Percentiles rank a stretch among this genome's conserved stretches.
Conservation (phyloP, 1,140 invertebrate genomes). For the Pogonognathellus flavescens region DNA sequence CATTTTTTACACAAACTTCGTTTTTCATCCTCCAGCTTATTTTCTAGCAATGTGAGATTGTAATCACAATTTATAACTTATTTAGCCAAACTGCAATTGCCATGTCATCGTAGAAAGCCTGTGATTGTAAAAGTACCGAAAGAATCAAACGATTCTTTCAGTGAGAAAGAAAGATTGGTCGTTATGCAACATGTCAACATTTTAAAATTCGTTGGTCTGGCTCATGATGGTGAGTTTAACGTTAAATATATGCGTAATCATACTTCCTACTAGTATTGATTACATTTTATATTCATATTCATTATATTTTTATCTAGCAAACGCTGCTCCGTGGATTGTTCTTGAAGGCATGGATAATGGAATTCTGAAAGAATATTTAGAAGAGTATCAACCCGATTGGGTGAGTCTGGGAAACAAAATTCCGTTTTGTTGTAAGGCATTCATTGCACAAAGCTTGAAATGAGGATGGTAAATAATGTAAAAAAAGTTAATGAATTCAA, state of each 20-base stretch:
- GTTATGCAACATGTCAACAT: conserved; percentile 16
- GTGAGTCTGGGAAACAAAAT: too few species aligned
- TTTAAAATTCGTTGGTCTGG: conserved; percentile 6
- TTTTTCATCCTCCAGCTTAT: too few species aligned
- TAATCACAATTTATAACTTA: too few species aligned
- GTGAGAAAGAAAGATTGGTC: conserved; percentile 7
- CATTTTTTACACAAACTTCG: too few species aligned
- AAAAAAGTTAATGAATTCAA: too few species aligned
- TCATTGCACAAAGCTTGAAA: too few species aligned
- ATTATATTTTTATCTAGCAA: neutral
- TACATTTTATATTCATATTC: too few species aligned
- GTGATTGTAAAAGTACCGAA: neutral
- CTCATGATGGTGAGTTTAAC: neutral
- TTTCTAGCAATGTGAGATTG: too few species aligned
- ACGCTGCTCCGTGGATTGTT: neutral
- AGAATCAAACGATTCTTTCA: neutral
- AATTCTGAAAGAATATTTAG: neutral
- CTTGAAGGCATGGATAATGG: neutral
- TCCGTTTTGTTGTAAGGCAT: too few species aligned
- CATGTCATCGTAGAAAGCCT: neutral
- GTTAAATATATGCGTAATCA: too few species aligned
- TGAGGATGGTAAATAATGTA: too few species aligned
- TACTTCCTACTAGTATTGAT: too few species aligned
- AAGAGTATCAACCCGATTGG: neutral
- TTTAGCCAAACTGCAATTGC: conserved; percentile 12